Conservation (phyloP, 2,888 invertebrate species). For the Neoitamus cyanurus region DNA sequence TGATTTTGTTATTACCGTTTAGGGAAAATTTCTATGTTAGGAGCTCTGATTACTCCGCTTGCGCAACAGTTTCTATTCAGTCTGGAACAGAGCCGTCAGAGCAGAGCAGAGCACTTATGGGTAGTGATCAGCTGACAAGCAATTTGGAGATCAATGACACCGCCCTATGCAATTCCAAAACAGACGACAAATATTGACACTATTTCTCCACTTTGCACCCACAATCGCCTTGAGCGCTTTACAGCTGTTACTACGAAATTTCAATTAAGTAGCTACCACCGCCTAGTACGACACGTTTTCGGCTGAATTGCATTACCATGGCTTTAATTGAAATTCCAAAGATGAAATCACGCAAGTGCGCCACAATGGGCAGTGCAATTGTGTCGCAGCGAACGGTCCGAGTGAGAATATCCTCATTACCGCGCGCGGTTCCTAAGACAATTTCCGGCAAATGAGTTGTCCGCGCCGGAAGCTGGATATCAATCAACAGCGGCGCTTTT, state of each 20-base stretch:
- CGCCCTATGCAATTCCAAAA: background rate
- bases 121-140: background rate
- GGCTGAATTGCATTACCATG: background rate
- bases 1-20: background rate
- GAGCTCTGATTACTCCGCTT: background rate
- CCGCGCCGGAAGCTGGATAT: background rate
- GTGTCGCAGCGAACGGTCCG: background rate
- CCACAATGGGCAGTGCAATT: background rate
- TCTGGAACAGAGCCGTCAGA: background rate
- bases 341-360: background rate
- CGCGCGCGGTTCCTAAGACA: background rate
- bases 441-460: background rate
- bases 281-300: background rate
- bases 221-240: background rate
- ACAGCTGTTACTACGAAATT: background rate
- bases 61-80: background rate
- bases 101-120: background rate
- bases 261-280: background rate
- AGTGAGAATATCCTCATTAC: slow-evolving; percentile 1
- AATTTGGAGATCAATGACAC: background rate
- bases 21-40: background rate
- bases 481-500: background rate
- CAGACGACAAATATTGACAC: background rate
- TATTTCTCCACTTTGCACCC: background rate
- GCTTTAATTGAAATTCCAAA: background rate